phyloP scores from a whole-genome alignment of 1,140 invertebrate species.

The Pachypeltis micranthus region DNA sequence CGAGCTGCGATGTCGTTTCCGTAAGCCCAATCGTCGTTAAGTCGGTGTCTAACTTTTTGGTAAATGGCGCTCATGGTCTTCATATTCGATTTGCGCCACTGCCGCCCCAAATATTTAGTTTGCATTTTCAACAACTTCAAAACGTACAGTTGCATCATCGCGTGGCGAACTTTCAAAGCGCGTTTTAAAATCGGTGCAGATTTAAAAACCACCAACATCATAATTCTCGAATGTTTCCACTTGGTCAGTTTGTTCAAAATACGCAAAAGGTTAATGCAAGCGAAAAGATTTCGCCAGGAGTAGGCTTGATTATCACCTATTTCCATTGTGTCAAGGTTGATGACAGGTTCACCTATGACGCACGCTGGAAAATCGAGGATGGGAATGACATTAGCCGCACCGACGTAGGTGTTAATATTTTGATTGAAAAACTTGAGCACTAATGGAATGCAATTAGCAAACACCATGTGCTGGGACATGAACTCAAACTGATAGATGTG shows the following conservation, averaged over 20 bases:
- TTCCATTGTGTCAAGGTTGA: constrained; percentile 86
- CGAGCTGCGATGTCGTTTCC: constrained; percentile 94
- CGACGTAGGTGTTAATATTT: constrained; percentile 90
- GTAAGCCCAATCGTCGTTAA: constrained; percentile 99
- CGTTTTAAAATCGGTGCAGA: constrained; percentile 96
- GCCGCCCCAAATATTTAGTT: constrained; percentile 95
- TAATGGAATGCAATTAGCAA: constrained; percentile 97
- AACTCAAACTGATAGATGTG: constrained; percentile 99
- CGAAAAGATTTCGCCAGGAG: constrained; percentile 97
- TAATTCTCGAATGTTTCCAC: constrained; percentile 98
- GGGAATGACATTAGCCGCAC: constrained; percentile 88
- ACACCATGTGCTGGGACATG: constrained; percentile 96
- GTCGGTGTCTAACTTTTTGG: constrained; percentile 82
- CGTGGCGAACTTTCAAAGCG: constrained; percentile 88
- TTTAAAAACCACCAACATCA: constrained; percentile 99
- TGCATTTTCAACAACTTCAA: constrained; percentile 99
- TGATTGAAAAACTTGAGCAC: constrained; percentile 99
- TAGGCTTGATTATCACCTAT: constrained; percentile 75
- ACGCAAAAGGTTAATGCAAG: constrained; percentile 91
- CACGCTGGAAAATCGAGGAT: constrained; percentile 92
- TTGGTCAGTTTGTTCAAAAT: constrained; percentile 98
- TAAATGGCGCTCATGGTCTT: constrained; percentile 99
- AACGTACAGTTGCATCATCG: constrained; percentile 97
- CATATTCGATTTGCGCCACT: constrained; percentile 99
- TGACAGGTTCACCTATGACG: constrained; percentile 88